phyloP scores from a whole-genome alignment of 2,888 invertebrate genomes.

The Caenorhabditis sp. region DNA sequence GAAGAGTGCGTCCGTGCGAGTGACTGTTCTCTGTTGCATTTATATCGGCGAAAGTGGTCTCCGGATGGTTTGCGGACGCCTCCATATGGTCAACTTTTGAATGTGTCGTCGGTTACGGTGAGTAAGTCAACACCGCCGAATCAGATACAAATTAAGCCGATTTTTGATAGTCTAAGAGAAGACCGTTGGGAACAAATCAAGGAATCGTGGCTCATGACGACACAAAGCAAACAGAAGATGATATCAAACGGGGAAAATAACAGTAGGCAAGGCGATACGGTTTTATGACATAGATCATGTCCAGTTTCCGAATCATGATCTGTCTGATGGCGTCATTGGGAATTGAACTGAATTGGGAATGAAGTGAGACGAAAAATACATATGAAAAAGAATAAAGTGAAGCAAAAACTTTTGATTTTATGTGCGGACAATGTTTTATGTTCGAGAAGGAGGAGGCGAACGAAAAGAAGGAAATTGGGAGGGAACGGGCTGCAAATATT shows the following conservation, averaged over 20 bases:
- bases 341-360: not conserved
- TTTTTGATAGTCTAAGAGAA: conserved; percentile 45
- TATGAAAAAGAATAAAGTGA: not conserved
- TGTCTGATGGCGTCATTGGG: not conserved
- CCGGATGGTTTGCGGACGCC: conserved; percentile 45
- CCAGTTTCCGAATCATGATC: conserved; percentile 10
- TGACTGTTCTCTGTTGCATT: conserved; percentile 50
- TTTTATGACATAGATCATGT: conserved; percentile 12
- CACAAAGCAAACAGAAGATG: conserved; percentile 4
- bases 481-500: conserved; percentile 25
- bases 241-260: conserved; percentile 4
- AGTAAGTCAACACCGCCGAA: conserved; percentile 32
- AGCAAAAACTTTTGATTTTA: conserved; percentile 7
- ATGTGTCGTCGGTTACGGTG: conserved; percentile 24
- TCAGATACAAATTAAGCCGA: conserved; percentile 32
- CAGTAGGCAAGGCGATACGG: not conserved
- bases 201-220: conserved; percentile 4
- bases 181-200: conserved; percentile 17
- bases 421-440: conserved; percentile 11
- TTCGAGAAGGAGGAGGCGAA: not conserved
- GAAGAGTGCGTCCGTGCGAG: conserved; percentile 13
- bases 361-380: not conserved
- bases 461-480: conserved; percentile 8
- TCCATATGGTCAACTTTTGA: conserved; percentile 30
- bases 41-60: conserved; percentile 27